Evolutionary conservation across 2,113 vertebrate genomes (phyloP).

Genomic region (Eurystomus gularis): DNA sequence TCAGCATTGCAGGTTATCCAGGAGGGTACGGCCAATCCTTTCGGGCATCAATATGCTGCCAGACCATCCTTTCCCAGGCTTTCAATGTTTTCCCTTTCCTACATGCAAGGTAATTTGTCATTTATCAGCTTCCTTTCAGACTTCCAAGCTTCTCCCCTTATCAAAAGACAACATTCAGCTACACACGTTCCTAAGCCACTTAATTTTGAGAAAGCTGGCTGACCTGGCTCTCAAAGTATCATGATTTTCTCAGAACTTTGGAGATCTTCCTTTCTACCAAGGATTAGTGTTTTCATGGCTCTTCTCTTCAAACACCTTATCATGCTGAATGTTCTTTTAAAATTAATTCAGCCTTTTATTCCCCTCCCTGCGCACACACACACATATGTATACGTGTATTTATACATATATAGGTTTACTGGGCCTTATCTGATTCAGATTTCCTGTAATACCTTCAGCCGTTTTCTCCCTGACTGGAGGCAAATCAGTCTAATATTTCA

Average conservation of each 20-base stretch:
- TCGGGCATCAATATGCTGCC: not conserved
- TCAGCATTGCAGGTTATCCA: not conserved
- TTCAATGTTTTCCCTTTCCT: not conserved
- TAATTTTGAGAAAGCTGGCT: not conserved
- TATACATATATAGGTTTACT: not conserved
- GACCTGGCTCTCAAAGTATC: not conserved
- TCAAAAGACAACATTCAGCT: not conserved
- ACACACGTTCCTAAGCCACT: not conserved
- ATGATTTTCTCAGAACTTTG: not conserved
- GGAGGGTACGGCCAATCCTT: not conserved
- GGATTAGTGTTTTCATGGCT: not conserved
- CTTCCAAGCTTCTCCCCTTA: not conserved
- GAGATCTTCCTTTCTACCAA: not conserved
- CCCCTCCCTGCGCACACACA: not conserved
- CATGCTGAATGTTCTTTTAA: not conserved
- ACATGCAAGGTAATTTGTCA: not conserved
- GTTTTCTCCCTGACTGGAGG: not conserved
- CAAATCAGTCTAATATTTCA: not conserved
- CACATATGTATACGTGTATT: accelerated
- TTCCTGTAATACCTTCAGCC: not conserved
- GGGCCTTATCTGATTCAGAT: not conserved
- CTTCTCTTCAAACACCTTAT: not conserved
- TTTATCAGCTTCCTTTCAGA: not conserved
- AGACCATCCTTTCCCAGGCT: not conserved
- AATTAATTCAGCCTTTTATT: not conserved